Conservation (phyloP, 2,888 invertebrate genomes). For the Ceramica pisi region DNA sequence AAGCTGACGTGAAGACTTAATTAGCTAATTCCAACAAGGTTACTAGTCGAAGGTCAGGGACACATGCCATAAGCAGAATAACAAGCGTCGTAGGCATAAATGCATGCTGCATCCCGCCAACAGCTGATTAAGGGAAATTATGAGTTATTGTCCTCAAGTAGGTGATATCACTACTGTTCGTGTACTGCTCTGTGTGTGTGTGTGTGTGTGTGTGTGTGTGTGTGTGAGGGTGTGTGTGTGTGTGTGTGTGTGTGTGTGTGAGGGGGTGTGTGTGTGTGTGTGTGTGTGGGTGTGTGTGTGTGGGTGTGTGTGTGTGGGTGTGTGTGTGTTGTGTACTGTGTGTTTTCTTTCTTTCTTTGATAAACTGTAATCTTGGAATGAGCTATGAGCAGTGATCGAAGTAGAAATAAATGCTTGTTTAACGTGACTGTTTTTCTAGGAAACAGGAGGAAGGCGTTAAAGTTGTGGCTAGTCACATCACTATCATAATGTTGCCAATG, state of each 20-base stretch:
- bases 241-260: no score
- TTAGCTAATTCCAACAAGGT: slow-evolving; percentile 15
- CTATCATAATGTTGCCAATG: not conserved
- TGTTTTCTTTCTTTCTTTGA: no score
- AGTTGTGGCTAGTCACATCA: not conserved
- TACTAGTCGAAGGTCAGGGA: slow-evolving; percentile 10
- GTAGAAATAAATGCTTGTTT: slow-evolving; percentile 13
- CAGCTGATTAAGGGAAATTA: slow-evolving; percentile 46
- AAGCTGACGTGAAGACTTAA: not conserved
- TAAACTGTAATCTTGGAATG: slow-evolving; percentile 11
- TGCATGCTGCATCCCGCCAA: slow-evolving; percentile 36
- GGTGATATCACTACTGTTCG: slow-evolving; percentile 54
- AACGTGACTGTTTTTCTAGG: not conserved
- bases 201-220: no score
- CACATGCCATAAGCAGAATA: not conserved
- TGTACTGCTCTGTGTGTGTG: no score
- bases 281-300: no score
- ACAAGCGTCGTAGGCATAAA: slow-evolving; percentile 1
- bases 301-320: no score
- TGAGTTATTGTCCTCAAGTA: slow-evolving; percentile 50
- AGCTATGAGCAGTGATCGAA: slow-evolving; percentile 4
- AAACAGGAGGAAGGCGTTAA: not conserved
- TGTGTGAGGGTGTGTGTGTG: no score
- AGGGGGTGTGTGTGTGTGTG: no score
- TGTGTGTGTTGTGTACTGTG: no score